Conservation (phyloP, 2,797 vertebrate species). For the Sebastes diaconus region DNA sequence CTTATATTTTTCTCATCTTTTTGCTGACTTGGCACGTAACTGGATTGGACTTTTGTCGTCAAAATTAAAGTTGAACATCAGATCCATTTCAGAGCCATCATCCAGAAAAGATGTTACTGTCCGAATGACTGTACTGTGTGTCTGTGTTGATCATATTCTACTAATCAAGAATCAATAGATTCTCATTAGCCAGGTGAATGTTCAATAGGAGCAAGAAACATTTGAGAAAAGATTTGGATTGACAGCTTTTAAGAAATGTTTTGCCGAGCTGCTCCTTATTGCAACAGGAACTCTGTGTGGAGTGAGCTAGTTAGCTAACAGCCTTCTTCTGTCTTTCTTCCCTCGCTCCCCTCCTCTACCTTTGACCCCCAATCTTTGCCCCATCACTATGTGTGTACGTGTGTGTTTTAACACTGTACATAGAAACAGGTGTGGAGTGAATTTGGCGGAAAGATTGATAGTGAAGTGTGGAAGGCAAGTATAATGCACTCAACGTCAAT, state of each 20-base stretch:
- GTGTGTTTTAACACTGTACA: slow-evolving; percentile 84
- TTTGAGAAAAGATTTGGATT: slow-evolving; percentile 6
- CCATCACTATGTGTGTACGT: slow-evolving; percentile 22
- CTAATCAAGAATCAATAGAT: slow-evolving; percentile 51
- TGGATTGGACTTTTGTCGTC: background rate
- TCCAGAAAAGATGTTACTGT: slow-evolving; percentile 9
- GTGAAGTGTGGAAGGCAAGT: slow-evolving; percentile 93
- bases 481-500: slow-evolving; percentile 60
- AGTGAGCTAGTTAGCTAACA: slow-evolving; percentile 90
- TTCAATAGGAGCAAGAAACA: slow-evolving; percentile 56
- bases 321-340: slow-evolving; percentile 79
- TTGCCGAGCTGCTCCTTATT: slow-evolving; percentile 58
- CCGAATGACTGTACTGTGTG: slow-evolving; percentile 6
- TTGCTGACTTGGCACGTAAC: background rate
- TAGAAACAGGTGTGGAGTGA: slow-evolving; percentile 99
- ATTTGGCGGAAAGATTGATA: slow-evolving; percentile 99
- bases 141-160: slow-evolving; percentile 14
- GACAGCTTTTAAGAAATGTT: slow-evolving; percentile 21
- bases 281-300: slow-evolving; percentile 68
- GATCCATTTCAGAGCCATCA: background rate
- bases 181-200: slow-evolving; percentile 19
- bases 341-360: slow-evolving; percentile 60
- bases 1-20: background rate
- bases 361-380: slow-evolving; percentile 63
- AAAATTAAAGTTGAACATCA: background rate